Percentiles rank a stretch among this genome's conserved stretches.
phyloP scores from a whole-genome alignment of 1,140 invertebrate genomes.

The Tetranychus urticae region DNA sequence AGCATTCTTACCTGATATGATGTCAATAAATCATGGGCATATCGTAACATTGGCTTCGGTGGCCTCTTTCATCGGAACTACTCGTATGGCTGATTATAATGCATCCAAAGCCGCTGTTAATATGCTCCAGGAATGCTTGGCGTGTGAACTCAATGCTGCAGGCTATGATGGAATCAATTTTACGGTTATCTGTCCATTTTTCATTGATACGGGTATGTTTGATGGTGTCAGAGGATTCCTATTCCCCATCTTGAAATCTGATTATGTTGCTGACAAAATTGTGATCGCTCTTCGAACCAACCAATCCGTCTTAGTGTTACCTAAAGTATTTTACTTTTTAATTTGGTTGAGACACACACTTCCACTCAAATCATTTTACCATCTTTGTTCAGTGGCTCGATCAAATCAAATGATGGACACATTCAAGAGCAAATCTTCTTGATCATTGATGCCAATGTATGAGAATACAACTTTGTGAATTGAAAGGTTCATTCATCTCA shows the following conservation, averaged over 20 bases:
- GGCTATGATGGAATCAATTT: conserved; percentile 48
- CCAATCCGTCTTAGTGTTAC: background rate
- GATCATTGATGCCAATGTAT: no score
- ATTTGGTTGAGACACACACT: background rate
- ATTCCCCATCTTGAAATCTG: background rate
- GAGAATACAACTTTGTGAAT: no score
- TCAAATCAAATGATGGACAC: no score
- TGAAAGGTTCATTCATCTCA: no score
- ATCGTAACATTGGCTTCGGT: conserved; percentile 83
- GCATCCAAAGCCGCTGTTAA: conserved; percentile 78
- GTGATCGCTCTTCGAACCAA: background rate
- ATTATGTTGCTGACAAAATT: background rate
- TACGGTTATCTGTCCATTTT: conserved; percentile 76
- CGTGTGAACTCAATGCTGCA: conserved; percentile 34
- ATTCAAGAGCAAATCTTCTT: no score
- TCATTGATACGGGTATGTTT: conserved; percentile 56
- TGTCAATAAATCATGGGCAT: conserved; percentile 54
- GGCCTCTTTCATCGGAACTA: conserved; percentile 56
- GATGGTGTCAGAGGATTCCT: conserved; percentile 18
- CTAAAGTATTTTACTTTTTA: background rate
- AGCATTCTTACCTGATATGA: conserved; percentile 43
- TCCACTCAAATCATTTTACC: no score
- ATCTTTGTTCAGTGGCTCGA: no score
- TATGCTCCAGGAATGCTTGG: conserved; percentile 66
- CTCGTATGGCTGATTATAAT: conserved; percentile 78